Evolutionary conservation across 1,140 invertebrate genomes (phyloP).

Genomic region (Drosophila tristis): DNA sequence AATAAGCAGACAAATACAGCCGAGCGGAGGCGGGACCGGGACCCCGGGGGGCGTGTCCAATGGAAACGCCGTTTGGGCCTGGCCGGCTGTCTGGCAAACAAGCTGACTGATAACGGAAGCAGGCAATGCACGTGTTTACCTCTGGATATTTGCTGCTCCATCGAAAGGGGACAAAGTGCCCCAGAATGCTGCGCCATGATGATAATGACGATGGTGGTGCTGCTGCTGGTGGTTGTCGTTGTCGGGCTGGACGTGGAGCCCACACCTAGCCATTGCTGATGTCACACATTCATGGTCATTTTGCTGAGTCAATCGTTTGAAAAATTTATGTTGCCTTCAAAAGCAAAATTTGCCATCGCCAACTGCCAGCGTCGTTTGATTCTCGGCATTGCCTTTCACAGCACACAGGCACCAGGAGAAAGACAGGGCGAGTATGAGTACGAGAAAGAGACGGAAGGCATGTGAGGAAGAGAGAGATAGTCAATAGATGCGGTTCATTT

Average conservation of each 20-base stretch:
- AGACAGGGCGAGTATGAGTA: neutral
- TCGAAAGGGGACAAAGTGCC: slow-evolving; percentile 12
- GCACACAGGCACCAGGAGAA: slow-evolving; percentile 3
- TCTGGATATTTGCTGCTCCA: slow-evolving; percentile 69
- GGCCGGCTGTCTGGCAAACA: slow-evolving; percentile 67
- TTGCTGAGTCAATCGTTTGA: slow-evolving; percentile 81
- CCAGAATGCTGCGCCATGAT: slow-evolving; percentile 13
- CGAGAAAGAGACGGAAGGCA: neutral
- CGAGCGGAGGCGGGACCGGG: neutral
- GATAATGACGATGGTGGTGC: slow-evolving; percentile 34
- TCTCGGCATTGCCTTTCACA: slow-evolving; percentile 34
- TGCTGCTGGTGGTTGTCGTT: slow-evolving; percentile 14
- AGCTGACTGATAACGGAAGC: slow-evolving; percentile 80
- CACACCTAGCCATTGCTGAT: slow-evolving; percentile 62
- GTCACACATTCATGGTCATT: slow-evolving; percentile 82
- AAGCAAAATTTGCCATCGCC: slow-evolving; percentile 76
- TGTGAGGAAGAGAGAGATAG: slow-evolving; percentile 52
- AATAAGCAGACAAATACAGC: slow-evolving; percentile 75
- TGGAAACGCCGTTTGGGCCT: slow-evolving; percentile 32
- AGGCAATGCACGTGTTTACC: slow-evolving; percentile 79
- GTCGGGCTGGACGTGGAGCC: slow-evolving; percentile 1
- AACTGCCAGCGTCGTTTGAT: slow-evolving; percentile 32
- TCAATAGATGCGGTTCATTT: slow-evolving; percentile 82
- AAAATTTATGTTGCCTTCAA: slow-evolving; percentile 82
- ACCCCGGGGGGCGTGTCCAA: slow-evolving; percentile 36